Evolutionary conservation across 2,888 invertebrate species (phyloP), one percentile per base, ranked within the genome.

Genomic region (Andrena fulva): DNA sequence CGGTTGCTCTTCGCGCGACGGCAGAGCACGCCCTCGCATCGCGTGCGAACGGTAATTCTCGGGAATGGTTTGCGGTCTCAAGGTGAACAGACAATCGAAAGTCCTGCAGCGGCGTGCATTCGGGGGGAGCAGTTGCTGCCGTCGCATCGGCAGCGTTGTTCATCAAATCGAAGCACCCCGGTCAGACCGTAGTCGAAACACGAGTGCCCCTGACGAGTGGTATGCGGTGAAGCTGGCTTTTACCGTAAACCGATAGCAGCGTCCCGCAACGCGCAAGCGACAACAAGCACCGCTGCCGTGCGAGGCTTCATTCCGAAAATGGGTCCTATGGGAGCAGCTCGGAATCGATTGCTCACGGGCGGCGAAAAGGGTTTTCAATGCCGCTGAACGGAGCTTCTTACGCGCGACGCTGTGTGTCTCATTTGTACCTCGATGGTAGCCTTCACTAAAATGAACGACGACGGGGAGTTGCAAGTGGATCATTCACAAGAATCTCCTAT

Each of bases 81-180:
- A 82, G 80, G 82, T 69, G 85, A 80, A 80, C 68, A 67, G 75
- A 87, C 70, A 72, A 72, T 71, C 79, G 85, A 78, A 82, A 85
- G 85, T 79, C 67, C 67, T 85, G 69, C 29, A 72, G 54, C 33
- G 54, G 16, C 76, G 54, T 42, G 27, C 50, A 77, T 69, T 66
- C 35, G 54, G 27, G 52, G 52, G 54, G 60, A 16, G 64, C 66
- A 69, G 72, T 71, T 69, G 71, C 60, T 72, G 60, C 62, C 63
- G 77, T 77, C 60, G 35, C 60, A 74, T 75, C 74, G 80, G 78
- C 80, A 78, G 12, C 20, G 72, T 80, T 77, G 66, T 80, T 68
- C 62, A 73, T 87, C 80, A 82, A 82, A 71, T 79, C 69, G 52
- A 66, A 62, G 54, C 77, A 33, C 52, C 33, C 64, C 35, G 20